A percentile compares a stretch with the other conserved stretches of the same genome.
phyloP scores from a whole-genome alignment of 2,113 vertebrate species.

The Spea multiplicata region DNA sequence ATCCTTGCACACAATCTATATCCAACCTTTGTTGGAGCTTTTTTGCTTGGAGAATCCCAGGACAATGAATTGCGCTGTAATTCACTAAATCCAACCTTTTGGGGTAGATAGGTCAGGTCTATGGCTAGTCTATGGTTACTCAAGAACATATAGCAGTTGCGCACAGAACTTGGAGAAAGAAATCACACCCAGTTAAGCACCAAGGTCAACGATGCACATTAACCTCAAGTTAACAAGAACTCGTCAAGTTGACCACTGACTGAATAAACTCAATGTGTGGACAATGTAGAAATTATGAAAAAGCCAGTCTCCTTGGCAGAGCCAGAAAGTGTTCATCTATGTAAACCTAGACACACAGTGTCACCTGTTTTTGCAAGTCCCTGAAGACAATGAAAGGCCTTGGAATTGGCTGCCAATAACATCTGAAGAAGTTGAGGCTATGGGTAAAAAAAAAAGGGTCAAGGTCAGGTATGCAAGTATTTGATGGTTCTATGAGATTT shows the following conservation, averaged over 20 bases:
- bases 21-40: too few relatives aligned
- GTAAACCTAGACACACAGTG: neutral
- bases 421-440: slow-evolving; percentile 62
- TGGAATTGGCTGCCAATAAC: slow-evolving; percentile 60
- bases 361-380: slow-evolving; percentile 64
- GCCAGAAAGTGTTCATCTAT: too few relatives aligned
- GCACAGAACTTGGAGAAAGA: neutral
- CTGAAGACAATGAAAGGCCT: slow-evolving; percentile 59
- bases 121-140: too few relatives aligned
- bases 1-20: neutral
- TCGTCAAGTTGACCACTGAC: neutral
- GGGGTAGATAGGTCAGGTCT: too few relatives aligned
- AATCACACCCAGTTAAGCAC: neutral
- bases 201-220: neutral
- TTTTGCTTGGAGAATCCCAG: too few relatives aligned
- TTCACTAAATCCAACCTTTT: too few relatives aligned
- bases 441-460: neutral
- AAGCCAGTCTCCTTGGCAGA: neutral
- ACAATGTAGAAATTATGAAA: neutral
- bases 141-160: too few relatives aligned
- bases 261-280: neutral
- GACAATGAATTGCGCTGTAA: too few relatives aligned
- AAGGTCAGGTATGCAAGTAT: neutral
- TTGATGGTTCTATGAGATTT: neutral
- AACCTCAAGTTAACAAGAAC: neutral